phyloP scores from a whole-genome alignment of 2,888 invertebrate species.

The Cosmia pyralina region DNA sequence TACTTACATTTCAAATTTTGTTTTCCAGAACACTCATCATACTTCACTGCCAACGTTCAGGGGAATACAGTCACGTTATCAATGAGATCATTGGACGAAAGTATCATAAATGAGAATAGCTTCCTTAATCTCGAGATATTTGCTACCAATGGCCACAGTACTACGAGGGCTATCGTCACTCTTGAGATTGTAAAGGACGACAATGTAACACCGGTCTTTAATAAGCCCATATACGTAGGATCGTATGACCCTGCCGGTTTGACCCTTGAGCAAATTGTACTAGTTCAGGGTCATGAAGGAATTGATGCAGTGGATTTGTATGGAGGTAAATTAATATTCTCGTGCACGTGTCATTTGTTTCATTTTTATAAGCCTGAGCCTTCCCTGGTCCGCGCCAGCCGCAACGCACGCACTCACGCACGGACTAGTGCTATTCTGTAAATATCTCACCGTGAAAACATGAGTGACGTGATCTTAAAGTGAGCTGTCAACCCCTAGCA shows the following conservation, averaged over 20 bases:
- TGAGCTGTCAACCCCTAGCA: no score
- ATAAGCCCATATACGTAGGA: slow-evolving; percentile 74
- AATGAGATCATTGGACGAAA: slow-evolving; percentile 71
- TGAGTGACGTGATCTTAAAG: no score
- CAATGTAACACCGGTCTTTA: slow-evolving; percentile 77
- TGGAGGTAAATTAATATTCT: slow-evolving; percentile 75
- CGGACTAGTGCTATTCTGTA: no score
- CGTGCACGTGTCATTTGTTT: neutral
- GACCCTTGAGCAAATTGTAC: slow-evolving; percentile 70
- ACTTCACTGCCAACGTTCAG: slow-evolving; percentile 68
- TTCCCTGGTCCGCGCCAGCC: no score
- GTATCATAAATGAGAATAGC: slow-evolving; percentile 73
- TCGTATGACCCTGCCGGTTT: slow-evolving; percentile 73
- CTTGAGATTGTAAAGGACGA: slow-evolving; percentile 82
- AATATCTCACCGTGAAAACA: no score
- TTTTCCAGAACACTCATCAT: slow-evolving; percentile 69
- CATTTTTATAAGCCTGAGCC: no score
- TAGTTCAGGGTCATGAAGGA: slow-evolving; percentile 79
- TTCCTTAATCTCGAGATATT: slow-evolving; percentile 74
- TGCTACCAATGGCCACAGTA: slow-evolving; percentile 70
- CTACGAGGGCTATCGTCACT: slow-evolving; percentile 72
- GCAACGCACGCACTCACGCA: no score
- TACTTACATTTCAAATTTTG: slow-evolving; percentile 1
- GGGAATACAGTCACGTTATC: slow-evolving; percentile 72
- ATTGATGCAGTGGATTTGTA: slow-evolving; percentile 70